Conservation (phyloP, 2,888 invertebrate species). For the Pristionchus entomophagus region DNA sequence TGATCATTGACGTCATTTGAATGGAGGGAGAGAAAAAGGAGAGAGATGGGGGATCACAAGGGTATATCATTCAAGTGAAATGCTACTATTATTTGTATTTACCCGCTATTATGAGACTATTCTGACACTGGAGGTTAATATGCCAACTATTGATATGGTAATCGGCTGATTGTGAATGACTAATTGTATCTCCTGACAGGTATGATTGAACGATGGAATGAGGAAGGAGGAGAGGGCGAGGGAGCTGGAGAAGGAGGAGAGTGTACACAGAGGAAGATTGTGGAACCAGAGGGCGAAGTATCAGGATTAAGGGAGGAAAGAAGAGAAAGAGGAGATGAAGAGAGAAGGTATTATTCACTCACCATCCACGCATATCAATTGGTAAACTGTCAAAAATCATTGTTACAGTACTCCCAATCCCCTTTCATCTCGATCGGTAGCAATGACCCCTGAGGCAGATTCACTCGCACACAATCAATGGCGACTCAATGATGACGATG, state of each 20-base stretch:
- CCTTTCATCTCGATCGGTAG: neutral
- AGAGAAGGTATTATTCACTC: neutral
- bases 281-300: neutral
- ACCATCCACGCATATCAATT: neutral
- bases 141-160: too few species aligned
- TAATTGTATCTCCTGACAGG: conserved; percentile 2
- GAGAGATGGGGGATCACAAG: neutral
- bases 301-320: too few species aligned
- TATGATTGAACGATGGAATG: conserved; percentile 14
- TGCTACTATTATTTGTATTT: neutral
- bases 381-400: too few species aligned
- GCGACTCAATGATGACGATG: neutral
- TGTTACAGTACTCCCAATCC: neutral
- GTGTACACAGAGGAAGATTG: neutral
- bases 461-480: neutral
- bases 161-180: neutral
- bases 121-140: too few species aligned
- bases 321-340: neutral
- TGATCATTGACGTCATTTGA: neutral
- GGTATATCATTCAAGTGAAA: neutral
- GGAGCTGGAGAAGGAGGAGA: conserved; percentile 10
- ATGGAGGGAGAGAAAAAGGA: neutral
- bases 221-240: conserved; percentile 19
- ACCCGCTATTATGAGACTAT: too few species aligned
- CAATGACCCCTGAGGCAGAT: neutral